These are phyloP conservation scores for Zaprionus bogoriensis DNA, from an alignment of 2,888 invertebrate genomes.

Conservation along the genomic window DNA sequence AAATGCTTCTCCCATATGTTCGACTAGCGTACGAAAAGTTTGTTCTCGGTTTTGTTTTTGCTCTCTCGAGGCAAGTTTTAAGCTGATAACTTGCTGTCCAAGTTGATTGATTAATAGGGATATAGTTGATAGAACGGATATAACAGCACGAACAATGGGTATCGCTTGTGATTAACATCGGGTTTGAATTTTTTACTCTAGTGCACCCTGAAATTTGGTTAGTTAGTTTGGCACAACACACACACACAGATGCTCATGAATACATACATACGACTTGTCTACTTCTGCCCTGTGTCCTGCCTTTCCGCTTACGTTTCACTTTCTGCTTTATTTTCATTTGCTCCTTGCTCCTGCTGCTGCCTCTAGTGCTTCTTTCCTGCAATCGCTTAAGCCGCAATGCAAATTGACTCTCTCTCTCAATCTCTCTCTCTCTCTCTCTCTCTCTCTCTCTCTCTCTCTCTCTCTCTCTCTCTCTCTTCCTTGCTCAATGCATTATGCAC, in stretches of 20 bases:
- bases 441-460: not conserved
- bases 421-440: slow-evolving; percentile 21
- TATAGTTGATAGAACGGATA: slow-evolving; percentile 39
- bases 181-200: too few relatives aligned
- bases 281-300: not conserved
- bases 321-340: slow-evolving; percentile 6
- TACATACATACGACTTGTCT: too few relatives aligned
- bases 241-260: too few relatives aligned
- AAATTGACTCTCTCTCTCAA: slow-evolving; percentile 61
- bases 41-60: not conserved
- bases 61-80: slow-evolving; percentile 26
- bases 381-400: slow-evolving; percentile 74
- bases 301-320: not conserved
- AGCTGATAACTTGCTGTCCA: slow-evolving; percentile 47
- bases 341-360: slow-evolving; percentile 30
- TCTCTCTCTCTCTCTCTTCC: not conserved
- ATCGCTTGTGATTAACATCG: slow-evolving; percentile 46
- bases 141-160: not conserved
- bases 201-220: too few relatives aligned
- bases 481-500: slow-evolving; percentile 54
- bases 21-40: slow-evolving; percentile 23
- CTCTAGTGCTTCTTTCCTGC: slow-evolving; percentile 31
- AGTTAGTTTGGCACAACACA: too few relatives aligned
- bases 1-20: not conserved
- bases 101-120: slow-evolving; percentile 53